A percentile compares a stretch with the other conserved stretches of the same genome.
Evolutionary conservation across 2,113 vertebrate species (phyloP).

Genomic region (Takifugu flavidus): DNA sequence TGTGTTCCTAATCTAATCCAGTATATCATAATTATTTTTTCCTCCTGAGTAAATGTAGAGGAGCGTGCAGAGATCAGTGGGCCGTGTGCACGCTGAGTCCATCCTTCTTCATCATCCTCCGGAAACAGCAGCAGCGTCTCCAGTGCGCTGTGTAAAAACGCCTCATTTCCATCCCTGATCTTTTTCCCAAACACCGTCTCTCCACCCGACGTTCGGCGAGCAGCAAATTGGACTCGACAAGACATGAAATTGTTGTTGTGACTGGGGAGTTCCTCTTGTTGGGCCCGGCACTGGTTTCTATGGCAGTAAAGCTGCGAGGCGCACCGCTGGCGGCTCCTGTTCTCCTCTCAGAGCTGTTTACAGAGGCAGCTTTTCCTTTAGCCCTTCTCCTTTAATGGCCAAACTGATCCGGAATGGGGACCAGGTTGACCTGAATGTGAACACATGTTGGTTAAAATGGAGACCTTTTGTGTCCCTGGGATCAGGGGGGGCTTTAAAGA

Average conservation of each 20-base stretch:
- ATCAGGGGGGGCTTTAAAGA: no score
- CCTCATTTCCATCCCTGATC: slow-evolving; percentile 5
- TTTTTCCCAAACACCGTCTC: slow-evolving; percentile 4
- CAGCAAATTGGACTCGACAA: slow-evolving; percentile 42
- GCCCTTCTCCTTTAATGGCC: not conserved
- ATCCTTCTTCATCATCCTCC: not conserved
- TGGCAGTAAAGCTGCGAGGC: slow-evolving; percentile 22
- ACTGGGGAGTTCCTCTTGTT: slow-evolving; percentile 22
- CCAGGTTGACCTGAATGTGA: not conserved
- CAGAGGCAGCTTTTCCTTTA: not conserved
- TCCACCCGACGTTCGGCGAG: slow-evolving; percentile 15
- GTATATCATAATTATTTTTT: no score
- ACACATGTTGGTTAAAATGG: no score
- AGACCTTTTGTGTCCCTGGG: no score
- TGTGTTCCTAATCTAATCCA: no score
- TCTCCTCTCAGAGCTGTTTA: slow-evolving; percentile 33
- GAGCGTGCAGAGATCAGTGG: no score
- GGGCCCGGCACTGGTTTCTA: slow-evolving; percentile 12
- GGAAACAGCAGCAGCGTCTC: slow-evolving; percentile 7
- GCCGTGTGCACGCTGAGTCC: no score
- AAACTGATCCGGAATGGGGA: slow-evolving; percentile 23
- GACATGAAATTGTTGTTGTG: slow-evolving; percentile 56
- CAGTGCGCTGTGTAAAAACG: slow-evolving; percentile 19
- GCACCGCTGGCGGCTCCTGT: slow-evolving; percentile 22
- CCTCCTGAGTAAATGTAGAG: no score